Conservation (phyloP, 30 jellyfish, hydroid and myxozoan genomes). For the Mastigias papua region DNA sequence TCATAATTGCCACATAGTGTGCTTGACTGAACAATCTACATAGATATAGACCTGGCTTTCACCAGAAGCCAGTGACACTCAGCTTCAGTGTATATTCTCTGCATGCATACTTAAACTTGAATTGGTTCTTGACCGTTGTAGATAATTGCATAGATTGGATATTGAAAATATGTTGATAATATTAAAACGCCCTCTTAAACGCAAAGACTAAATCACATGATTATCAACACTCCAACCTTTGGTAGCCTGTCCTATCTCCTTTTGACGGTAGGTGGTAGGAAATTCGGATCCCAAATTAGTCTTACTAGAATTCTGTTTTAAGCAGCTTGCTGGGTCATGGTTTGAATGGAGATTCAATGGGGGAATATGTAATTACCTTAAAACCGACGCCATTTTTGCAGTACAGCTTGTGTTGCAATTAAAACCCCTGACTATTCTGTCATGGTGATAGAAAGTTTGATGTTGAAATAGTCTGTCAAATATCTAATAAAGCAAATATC, state of each 20-base stretch:
- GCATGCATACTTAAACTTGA: neutral
- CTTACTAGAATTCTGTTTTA: neutral
- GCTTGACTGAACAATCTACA: too few species aligned
- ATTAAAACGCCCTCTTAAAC: neutral
- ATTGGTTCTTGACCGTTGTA: neutral
- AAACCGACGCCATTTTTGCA: neutral
- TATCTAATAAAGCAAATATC: too few species aligned
- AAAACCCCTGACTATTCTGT: too few species aligned
- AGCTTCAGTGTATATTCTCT: too few species aligned
- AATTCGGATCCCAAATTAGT: neutral
- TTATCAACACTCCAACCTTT: neutral
- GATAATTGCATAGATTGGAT: neutral
- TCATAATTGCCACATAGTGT: too few species aligned
- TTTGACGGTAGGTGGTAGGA: constrained; percentile 12
- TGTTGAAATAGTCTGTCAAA: too few species aligned
- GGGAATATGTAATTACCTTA: neutral
- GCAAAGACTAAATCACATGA: neutral
- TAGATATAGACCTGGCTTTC: too few species aligned
- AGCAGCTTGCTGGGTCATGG: constrained; percentile 4
- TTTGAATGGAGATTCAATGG: neutral
- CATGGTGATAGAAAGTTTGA: too few species aligned
- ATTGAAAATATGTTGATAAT: neutral
- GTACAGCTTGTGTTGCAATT: too few species aligned
- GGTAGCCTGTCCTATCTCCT: neutral
- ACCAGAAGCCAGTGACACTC: too few species aligned